Base-by-base conservation (phyloP, 1,140 invertebrate species). In the Monochamus saltuarius region DNA sequence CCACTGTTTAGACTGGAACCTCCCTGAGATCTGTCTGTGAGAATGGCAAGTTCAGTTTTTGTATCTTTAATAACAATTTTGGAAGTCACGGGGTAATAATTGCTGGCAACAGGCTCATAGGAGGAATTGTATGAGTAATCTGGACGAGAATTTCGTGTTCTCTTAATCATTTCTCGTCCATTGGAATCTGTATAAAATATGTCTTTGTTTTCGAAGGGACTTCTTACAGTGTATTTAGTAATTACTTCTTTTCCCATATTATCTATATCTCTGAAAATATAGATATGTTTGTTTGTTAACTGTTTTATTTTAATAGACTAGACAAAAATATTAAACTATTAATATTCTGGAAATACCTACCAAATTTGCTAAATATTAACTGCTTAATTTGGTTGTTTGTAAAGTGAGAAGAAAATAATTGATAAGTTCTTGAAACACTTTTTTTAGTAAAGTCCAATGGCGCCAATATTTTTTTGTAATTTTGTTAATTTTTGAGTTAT, bases 111-210 rank as follows among this genome's bases (percentile, higher is more conserved):
- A 11, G 84, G 78, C 56, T 97, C 88, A 0, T 82, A 75, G 16
- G 94, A 50, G 1, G 80, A 73, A 36, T 58, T 49, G 0, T 87
- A 10, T 29, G 80, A 79, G 86, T 86, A 98, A 3, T 89, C 89
- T 7, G 89, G 85, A 17, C 94, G 76, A 52, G 83, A 83, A 72
- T 97, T 83, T 43, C 85, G 74, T 59, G 80, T 77, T 49, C 95
- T 80, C 66, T 87, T 83, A 14, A 98, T 69, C 74, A 94, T 86
- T 77, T 98, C 91, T 38, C 95, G 79, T 0, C 95, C 95, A 79
- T 98, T 98, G 0, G 92, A 88, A 76, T 99, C 96, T 0, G 96
- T 99, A 70, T 89, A 95, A 75, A 98, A 98, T 1, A 80, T 77
- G 0, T 81, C 83, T 2, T 86, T 78, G 0, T 86, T 87, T 0